These are phyloP conservation scores for Acyrthosiphon pisum DNA, from an alignment of 1,140 invertebrate species.

Conservation along the genomic window DNA sequence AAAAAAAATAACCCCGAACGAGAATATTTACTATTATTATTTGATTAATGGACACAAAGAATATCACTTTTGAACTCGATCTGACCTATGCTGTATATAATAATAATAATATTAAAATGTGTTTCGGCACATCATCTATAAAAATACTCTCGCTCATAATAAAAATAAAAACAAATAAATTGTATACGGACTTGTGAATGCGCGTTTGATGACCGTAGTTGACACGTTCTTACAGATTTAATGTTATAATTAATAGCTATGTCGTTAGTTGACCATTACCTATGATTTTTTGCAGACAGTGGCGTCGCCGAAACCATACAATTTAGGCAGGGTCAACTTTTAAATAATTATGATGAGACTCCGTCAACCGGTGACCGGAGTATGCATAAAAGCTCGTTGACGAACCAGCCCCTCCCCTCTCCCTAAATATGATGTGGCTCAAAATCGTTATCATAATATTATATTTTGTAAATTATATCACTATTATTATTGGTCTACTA, in stretches of 20 bases:
- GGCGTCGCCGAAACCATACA: neutral
- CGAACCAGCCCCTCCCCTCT: too few relatives aligned
- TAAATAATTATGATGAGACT: too few relatives aligned
- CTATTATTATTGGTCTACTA: neutral
- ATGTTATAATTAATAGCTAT: too few relatives aligned
- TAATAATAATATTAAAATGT: neutral
- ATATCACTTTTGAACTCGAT: neutral
- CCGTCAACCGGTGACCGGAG: neutral
- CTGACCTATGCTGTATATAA: neutral
- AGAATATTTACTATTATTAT: neutral
- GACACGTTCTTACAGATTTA: neutral
- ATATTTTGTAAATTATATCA: neutral
- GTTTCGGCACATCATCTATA: neutral
- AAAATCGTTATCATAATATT: neutral
- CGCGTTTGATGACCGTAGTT: neutral
- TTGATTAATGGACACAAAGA: neutral
- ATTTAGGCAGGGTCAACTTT: neutral
- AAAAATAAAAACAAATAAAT: neutral
- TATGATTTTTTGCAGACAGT: neutral
- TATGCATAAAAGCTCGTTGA: neutral
- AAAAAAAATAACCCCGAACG: too few relatives aligned
- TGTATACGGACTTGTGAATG: neutral
- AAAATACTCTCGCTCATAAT: neutral
- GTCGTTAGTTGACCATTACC: neutral
- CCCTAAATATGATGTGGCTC: too few relatives aligned